These are phyloP conservation scores for Phaonia tiefii DNA, from an alignment of 2,888 invertebrate species.

Conservation along the genomic window DNA sequence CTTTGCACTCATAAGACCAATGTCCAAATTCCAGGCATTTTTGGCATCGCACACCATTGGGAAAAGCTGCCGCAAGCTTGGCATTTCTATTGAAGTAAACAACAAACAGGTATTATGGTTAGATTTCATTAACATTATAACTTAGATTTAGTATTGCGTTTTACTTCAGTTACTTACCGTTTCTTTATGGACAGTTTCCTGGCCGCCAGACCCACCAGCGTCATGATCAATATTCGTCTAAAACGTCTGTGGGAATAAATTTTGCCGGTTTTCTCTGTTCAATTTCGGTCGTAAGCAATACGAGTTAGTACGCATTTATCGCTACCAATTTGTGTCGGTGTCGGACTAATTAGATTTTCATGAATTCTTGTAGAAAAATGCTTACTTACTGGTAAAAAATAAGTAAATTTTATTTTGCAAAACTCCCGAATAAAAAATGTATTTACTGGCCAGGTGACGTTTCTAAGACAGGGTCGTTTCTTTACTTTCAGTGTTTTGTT, in stretches of 20 bases:
- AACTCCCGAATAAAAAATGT: background rate
- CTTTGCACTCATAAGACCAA: constrained; percentile 96
- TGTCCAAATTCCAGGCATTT: constrained; percentile 96
- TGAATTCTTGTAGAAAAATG: background rate
- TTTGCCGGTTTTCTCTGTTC: constrained; percentile 51
- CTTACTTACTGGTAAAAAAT: background rate
- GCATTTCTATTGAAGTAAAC: constrained; percentile 80
- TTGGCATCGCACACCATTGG: constrained; percentile 92
- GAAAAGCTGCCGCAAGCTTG: constrained; percentile 85
- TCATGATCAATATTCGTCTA: constrained; percentile 72
- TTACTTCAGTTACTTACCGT: constrained; percentile 70
- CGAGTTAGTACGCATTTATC: background rate
- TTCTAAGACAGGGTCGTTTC: no score
- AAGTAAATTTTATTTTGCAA: background rate
- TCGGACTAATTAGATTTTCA: background rate
- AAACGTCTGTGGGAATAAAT: constrained; percentile 63
- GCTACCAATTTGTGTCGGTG: background rate
- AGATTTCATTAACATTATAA: background rate
- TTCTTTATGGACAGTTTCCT: constrained; percentile 78
- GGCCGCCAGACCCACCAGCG: constrained; percentile 78
- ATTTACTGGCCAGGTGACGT: no score
- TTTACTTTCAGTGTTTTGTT: no score
- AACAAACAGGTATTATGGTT: background rate
- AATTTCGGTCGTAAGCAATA: background rate
- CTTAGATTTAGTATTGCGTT: no score